Base-by-base conservation (phyloP, 2,888 invertebrate species). In the Steromphala cineraria region DNA sequence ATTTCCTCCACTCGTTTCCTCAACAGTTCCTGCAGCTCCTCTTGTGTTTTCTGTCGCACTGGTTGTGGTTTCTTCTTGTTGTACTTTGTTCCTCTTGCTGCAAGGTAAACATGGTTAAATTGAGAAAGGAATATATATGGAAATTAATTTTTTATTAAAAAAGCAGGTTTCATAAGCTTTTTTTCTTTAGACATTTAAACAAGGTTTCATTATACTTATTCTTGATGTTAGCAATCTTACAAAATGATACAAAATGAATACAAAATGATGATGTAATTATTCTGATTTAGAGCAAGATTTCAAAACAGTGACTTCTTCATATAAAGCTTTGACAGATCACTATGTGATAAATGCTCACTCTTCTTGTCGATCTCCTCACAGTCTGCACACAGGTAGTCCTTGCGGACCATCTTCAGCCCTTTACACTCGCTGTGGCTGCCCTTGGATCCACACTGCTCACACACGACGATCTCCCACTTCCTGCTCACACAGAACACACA, bases 381-480 rank as follows among this genome's bases (percentile, higher is more conserved):
- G 15, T 93, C 92, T 2, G 79, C 75, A 87, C 95, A 95, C 36
- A 94, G 92, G 94, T 94, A 95, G 1, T 90, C 83, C 0, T 93
- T 91, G 77, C 92, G 91, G 2, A 88, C 84, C 89, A 92, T 93
- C 75, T 92, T 92, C 8, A 95, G 87, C 53, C 92, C 88, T 0
- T 94, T 93, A 88, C 95, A 95, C 2, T 89, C 92, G 78, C 92
- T 91, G 89, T 95, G 95, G 53, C 94, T 93, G 15, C 95, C 95
- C 86, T 94, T 94, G 0, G 95, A 94, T 8, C 95, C 95, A 92
- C 95, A 95, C 55, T 91, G 92, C 56, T 93, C 91, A 90, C 95
- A 95, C 21, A 95, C 90, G 24, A 94, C 87, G 8, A 95, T 90
- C 87, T 95, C 94, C 95, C 95, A 95, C 80, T 93, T 93, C 56